These are phyloP conservation scores for Piaya cayana DNA, from an alignment of 2,113 vertebrate species.

Conservation along the genomic window DNA sequence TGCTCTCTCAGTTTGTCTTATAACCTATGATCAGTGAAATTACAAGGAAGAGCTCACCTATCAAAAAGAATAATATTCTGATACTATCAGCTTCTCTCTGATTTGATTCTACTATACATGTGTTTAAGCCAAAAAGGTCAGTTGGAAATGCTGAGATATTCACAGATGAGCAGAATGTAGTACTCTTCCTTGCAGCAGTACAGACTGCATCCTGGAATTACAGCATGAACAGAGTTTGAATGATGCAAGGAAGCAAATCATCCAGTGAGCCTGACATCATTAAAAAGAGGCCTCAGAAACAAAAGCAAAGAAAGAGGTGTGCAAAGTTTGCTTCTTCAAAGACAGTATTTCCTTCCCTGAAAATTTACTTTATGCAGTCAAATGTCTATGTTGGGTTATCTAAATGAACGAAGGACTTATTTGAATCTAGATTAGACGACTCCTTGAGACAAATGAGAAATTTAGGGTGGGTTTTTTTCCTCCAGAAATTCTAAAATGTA, in stretches of 20 bases:
- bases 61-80: background rate
- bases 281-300: background rate
- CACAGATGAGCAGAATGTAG: background rate
- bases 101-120: background rate
- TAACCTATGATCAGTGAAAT: background rate
- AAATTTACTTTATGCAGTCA: background rate
- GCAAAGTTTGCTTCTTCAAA: background rate
- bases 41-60: background rate
- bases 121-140: background rate
- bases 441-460: background rate
- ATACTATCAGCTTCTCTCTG: background rate
- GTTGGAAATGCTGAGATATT: background rate
- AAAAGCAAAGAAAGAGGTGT: background rate
- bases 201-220: background rate
- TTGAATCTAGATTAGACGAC: background rate
- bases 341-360: background rate
- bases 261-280: background rate
- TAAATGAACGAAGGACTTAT: background rate
- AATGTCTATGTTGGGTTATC: background rate
- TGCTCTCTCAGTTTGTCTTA: background rate
- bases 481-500: background rate
- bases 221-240: background rate
- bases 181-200: background rate
- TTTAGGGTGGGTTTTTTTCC: background rate
- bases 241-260: background rate